Percentiles rank a stretch among this genome's conserved stretches.
These are phyloP conservation scores for Dallia pectoralis DNA, from an alignment of 2,797 vertebrate species.

Conservation along the genomic window DNA sequence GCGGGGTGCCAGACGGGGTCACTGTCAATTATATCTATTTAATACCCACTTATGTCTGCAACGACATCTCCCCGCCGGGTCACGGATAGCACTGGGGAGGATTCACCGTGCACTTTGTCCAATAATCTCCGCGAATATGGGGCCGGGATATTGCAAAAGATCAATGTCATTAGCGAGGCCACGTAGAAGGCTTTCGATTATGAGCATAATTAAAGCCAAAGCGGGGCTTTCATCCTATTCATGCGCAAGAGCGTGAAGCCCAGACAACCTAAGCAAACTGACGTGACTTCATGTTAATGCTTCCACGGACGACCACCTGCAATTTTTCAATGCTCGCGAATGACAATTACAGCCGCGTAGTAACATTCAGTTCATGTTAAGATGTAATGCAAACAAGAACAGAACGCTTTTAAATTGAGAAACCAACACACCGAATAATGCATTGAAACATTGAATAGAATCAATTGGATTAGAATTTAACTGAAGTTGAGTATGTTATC, in stretches of 20 bases:
- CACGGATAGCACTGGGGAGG: slow-evolving; percentile 65
- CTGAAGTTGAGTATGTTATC: neutral
- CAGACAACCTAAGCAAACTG: slow-evolving; percentile 73
- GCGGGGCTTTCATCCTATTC: slow-evolving; percentile 52
- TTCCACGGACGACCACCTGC: slow-evolving; percentile 70
- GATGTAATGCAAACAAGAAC: neutral
- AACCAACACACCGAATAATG: no score
- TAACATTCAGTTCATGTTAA: slow-evolving; percentile 23
- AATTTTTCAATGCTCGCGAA: slow-evolving; percentile 32
- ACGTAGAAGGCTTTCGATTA: slow-evolving; percentile 79
- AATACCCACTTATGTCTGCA: slow-evolving; percentile 83
- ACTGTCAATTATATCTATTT: slow-evolving; percentile 87
- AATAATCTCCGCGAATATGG: slow-evolving; percentile 82
- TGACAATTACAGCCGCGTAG: slow-evolving; percentile 62
- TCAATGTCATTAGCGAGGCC: slow-evolving; percentile 81
- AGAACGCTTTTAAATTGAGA: no score
- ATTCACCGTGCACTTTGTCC: slow-evolving; percentile 79
- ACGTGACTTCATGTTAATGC: slow-evolving; percentile 70
- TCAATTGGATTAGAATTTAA: no score
- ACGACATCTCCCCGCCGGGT: slow-evolving; percentile 70
- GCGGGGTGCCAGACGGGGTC: slow-evolving; percentile 76
- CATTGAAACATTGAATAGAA: no score
- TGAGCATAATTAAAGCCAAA: slow-evolving; percentile 75
- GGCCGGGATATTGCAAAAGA: slow-evolving; percentile 78
- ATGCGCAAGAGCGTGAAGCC: slow-evolving; percentile 69